Evolutionary conservation across 2,113 vertebrate species (phyloP).

Genomic region (Otocyon megalotis): DNA sequence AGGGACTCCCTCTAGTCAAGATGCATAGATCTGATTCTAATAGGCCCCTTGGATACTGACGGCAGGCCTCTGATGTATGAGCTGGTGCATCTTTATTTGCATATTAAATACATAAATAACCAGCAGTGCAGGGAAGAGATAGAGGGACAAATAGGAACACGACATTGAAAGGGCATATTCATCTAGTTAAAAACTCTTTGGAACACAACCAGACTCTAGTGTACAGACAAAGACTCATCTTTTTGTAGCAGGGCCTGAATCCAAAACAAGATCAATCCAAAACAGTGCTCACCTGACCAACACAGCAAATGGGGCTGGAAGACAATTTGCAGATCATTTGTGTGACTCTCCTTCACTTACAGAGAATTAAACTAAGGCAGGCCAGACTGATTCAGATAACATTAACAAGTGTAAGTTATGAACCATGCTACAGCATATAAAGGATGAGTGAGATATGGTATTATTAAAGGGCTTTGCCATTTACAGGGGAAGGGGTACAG

Average conservation of each 20-base stretch:
- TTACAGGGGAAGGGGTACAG: background rate
- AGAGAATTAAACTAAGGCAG: background rate
- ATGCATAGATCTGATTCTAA: slow-evolving; percentile 73
- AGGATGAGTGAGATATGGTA: background rate
- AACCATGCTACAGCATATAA: background rate
- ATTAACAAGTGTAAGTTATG: background rate
- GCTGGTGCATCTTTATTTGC: slow-evolving; percentile 42
- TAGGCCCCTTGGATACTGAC: slow-evolving; percentile 38
- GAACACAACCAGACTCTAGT: background rate
- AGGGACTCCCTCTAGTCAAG: background rate
- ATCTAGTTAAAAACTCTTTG: background rate
- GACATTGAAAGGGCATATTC: slow-evolving; percentile 3
- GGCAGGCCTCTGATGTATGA: slow-evolving; percentile 52
- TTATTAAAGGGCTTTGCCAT: background rate
- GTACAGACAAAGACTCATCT: background rate
- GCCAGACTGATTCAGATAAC: background rate
- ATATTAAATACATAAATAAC: slow-evolving; percentile 70
- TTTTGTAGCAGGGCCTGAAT: background rate
- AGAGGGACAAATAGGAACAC: background rate
- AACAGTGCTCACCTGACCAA: background rate
- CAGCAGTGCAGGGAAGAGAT: background rate
- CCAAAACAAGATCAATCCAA: background rate
- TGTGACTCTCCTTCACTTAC: background rate
- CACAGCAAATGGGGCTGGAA: background rate
- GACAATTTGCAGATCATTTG: background rate